Conservation (phyloP, 2,113 vertebrate species). For the Struthio camelus region DNA sequence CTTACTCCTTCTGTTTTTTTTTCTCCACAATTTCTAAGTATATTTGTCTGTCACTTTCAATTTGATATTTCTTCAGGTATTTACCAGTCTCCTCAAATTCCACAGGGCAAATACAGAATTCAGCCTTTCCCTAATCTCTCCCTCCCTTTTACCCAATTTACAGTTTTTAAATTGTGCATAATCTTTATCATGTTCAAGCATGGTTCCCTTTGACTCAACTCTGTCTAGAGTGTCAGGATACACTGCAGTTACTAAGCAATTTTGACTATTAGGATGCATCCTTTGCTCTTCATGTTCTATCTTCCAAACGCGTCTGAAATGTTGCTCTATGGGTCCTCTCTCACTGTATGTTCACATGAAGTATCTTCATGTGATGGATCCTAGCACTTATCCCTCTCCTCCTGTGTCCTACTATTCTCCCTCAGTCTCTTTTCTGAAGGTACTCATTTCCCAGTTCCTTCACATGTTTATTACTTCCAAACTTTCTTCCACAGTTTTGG, state of each 20-base stretch:
- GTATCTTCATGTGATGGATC: neutral
- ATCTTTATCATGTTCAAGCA: neutral
- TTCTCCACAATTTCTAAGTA: no score
- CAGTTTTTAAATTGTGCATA: neutral
- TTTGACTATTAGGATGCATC: neutral
- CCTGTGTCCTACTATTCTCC: neutral
- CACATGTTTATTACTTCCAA: neutral
- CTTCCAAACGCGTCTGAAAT: neutral
- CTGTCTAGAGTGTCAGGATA: neutral
- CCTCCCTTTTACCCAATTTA: neutral
- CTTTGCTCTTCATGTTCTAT: neutral
- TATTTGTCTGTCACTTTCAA: neutral
- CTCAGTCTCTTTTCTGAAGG: neutral
- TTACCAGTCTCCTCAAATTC: neutral
- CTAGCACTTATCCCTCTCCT: neutral
- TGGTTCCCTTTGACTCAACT: neutral
- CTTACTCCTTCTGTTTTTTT: neutral
- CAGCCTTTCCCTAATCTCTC: neutral
- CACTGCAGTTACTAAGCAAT: neutral
- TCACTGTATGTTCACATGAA: neutral
- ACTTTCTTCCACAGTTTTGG: neutral
- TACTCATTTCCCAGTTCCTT: neutral
- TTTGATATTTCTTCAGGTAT: neutral
- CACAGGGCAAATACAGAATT: neutral
- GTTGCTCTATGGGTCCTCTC: neutral